phyloP scores from a whole-genome alignment of 2,797 vertebrate genomes.

The Falco naumanni region DNA sequence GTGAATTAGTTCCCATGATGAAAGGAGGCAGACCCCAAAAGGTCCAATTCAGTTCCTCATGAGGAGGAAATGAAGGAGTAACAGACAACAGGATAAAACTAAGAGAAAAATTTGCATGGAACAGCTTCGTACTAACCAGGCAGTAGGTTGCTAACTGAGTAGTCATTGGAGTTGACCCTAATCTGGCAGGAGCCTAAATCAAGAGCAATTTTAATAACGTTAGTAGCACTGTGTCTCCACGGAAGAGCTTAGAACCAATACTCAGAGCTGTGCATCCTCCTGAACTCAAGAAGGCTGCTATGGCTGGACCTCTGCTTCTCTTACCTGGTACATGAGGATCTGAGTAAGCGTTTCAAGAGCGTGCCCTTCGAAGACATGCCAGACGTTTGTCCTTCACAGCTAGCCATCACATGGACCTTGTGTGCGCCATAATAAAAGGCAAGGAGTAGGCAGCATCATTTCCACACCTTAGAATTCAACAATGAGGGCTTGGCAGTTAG shows the following conservation, averaged over 20 bases:
- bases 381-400: neutral
- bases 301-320: neutral
- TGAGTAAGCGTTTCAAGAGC: neutral
- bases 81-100: neutral
- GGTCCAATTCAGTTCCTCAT: slow-evolving; percentile 11
- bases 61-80: neutral
- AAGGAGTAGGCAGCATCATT: neutral
- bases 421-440: neutral
- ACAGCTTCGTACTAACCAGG: neutral
- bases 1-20: slow-evolving; percentile 23
- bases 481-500: neutral
- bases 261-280: neutral
- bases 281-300: neutral
- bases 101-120: neutral
- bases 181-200: neutral
- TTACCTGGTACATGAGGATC: accelerated
- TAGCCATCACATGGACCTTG: neutral
- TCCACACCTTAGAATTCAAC: neutral
- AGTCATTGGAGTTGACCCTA: neutral
- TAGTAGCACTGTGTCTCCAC: accelerated
- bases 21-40: neutral
- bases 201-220: neutral
- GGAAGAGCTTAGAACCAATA: neutral
- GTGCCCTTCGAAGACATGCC: neutral
- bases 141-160: neutral